Evolutionary conservation across 2,888 invertebrate genomes (phyloP), one percentile per base, ranked within the genome.

Genomic region (Anagyrus pseudococci): DNA sequence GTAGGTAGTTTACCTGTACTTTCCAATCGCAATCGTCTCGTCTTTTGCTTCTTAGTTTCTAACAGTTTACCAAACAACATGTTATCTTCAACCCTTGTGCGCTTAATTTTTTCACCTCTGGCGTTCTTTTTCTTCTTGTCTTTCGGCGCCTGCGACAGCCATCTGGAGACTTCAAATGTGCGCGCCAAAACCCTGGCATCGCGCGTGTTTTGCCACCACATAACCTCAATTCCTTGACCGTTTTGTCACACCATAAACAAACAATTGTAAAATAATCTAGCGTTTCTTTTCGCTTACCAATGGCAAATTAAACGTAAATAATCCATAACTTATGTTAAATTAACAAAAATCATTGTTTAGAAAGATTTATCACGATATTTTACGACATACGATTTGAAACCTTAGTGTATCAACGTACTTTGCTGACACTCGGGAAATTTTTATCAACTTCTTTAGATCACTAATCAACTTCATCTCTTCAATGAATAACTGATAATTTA

Each of bases 41-140:
- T 80, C 74, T 80, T 83, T 72, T 84, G 77, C 70, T 81, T 82
- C 63, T 77, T 83, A 0, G 82, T 83, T 70, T 86, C 85, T 44
- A 85, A 67, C 55, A 86, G 71, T 0, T 83, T 81, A 6, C 86
- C 86, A 65, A 84, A 86, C 7, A 84, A 65, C 41, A 81, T 78
- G 70, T 84, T 85, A 65, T 84, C 84, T 67, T 85, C 85, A 70
- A 79, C 2, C 4, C 19, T 41, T 10, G 3, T 55, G n/a, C n/a
- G 26, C 2, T 49, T 29, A 0, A 49, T 0, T n/a, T 47, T n/a
- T 22, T 23, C 46, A 2, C 19, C 15, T 17, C 15, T 40, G 1
- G 2, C 6, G 20, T 13, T 26, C 29, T 23, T 33, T 10, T 26
- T 1, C 7, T 2, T 19, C 43, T 57, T 59, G 13, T 2, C 10